Evolutionary conservation across 2,797 vertebrate genomes (phyloP).

Genomic region (Lepus townsendii): DNA sequence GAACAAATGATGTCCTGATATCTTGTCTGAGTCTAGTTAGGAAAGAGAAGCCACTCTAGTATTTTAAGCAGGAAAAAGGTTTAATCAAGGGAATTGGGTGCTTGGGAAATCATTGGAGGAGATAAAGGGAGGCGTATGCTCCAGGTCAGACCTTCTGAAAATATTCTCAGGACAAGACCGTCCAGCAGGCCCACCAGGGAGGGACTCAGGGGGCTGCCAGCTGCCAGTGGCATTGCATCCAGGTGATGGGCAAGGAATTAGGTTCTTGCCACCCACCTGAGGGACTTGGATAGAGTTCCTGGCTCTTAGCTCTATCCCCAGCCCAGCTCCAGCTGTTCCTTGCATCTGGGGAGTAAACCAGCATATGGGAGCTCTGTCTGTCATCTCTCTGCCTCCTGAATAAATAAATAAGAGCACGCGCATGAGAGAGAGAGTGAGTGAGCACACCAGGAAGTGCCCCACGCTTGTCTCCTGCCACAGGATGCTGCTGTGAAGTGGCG

Average conservation of each 20-base stretch:
- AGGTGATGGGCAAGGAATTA: too few species aligned
- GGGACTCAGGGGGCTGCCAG: background rate
- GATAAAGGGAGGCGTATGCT: background rate
- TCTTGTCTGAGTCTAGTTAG: background rate
- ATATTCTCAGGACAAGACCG: conserved; percentile 19
- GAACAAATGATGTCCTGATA: background rate
- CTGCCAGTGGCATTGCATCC: background rate
- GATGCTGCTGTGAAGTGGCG: background rate
- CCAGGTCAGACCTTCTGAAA: conserved; percentile 27
- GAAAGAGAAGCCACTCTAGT: background rate
- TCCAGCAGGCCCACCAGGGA: background rate
- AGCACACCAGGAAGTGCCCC: background rate
- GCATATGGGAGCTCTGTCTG: too few species aligned
- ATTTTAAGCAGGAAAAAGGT: background rate
- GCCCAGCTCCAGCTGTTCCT: too few species aligned
- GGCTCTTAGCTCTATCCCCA: too few species aligned
- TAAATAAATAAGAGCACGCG: too few species aligned
- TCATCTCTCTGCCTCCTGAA: too few species aligned
- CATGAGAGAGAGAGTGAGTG: too few species aligned
- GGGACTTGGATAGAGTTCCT: too few species aligned
- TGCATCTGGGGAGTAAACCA: too few species aligned
- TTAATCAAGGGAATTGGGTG: conserved; percentile 22
- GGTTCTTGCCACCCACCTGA: too few species aligned
- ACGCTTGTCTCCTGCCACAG: background rate
- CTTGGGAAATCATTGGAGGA: conserved; percentile 5